Evolutionary conservation across 2,888 invertebrate species (phyloP).

Genomic region (Lysandra coridon): DNA sequence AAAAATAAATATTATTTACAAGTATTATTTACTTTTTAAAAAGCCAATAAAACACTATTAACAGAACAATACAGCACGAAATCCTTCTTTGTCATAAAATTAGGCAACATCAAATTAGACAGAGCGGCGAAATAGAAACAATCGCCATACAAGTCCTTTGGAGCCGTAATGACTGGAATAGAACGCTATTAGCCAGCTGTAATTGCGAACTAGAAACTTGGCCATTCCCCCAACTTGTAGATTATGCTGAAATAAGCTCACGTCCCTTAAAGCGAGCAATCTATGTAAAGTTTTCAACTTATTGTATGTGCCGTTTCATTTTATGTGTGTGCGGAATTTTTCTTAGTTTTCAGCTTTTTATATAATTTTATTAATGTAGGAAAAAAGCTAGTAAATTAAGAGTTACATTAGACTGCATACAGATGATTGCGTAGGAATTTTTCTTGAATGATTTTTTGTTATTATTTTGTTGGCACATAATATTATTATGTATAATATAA

Average conservation of each 20-base stretch:
- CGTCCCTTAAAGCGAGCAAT: conserved; percentile 35
- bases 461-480: too few species aligned
- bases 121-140: conserved; percentile 40
- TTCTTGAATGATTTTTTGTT: too few species aligned
- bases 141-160: conserved; percentile 42
- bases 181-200: conserved; percentile 42
- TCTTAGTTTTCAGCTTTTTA: not conserved
- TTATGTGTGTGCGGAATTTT: conserved; percentile 17
- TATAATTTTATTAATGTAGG: too few species aligned
- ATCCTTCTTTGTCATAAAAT: conserved; percentile 29
- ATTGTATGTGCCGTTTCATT: conserved; percentile 28
- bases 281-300: conserved; percentile 33
- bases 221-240: conserved; percentile 42
- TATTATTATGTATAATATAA: too few species aligned
- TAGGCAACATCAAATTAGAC: conserved; percentile 36
- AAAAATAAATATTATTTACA: too few species aligned
- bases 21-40: too few species aligned
- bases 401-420: too few species aligned
- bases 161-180: conserved; percentile 42
- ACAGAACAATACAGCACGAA: not conserved
- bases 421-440: too few species aligned
- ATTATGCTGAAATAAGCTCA: conserved; percentile 39
- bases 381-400: too few species aligned
- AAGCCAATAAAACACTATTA: not conserved
- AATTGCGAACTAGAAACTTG: conserved; percentile 42